phyloP scores from a whole-genome alignment of 1,140 invertebrate genomes.

The Notospermus geniculatus region DNA sequence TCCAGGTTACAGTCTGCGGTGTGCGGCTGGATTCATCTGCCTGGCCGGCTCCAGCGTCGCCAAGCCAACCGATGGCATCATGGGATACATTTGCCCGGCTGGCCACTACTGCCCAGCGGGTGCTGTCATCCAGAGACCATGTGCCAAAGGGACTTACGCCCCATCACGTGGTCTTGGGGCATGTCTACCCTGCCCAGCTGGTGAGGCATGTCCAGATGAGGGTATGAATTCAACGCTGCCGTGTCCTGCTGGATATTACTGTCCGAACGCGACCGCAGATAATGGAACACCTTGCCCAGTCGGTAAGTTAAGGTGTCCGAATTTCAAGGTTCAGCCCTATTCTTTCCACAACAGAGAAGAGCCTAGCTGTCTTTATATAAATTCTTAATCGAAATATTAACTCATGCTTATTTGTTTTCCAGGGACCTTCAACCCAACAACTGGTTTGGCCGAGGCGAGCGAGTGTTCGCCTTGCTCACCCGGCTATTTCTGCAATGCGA shows the following conservation, averaged over 20 bases:
- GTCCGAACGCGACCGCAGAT: constrained; percentile 41
- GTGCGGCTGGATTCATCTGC: constrained; percentile 47
- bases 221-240: constrained; percentile 44
- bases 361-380: no score
- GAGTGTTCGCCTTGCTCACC: constrained; percentile 41
- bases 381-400: no score
- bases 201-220: constrained; percentile 37
- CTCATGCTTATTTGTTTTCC: no score
- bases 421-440: constrained; percentile 42
- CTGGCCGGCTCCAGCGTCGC: constrained; percentile 38
- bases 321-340: no score
- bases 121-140: constrained; percentile 32
- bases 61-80: constrained; percentile 39
- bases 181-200: constrained; percentile 36
- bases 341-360: no score
- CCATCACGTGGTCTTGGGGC: constrained; percentile 27
- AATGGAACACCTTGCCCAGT: constrained; percentile 41
- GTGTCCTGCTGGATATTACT: constrained; percentile 48
- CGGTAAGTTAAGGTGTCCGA: constrained; percentile 27
- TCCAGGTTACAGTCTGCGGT: constrained; percentile 40
- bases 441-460: constrained; percentile 19
- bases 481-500: constrained; percentile 41
- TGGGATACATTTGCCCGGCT: constrained; percentile 46
- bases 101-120: constrained; percentile 48
- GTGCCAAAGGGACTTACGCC: constrained; percentile 40